These are phyloP conservation scores for Eupithecia insigniata DNA, from an alignment of 2,888 invertebrate species.

Conservation along the genomic window DNA sequence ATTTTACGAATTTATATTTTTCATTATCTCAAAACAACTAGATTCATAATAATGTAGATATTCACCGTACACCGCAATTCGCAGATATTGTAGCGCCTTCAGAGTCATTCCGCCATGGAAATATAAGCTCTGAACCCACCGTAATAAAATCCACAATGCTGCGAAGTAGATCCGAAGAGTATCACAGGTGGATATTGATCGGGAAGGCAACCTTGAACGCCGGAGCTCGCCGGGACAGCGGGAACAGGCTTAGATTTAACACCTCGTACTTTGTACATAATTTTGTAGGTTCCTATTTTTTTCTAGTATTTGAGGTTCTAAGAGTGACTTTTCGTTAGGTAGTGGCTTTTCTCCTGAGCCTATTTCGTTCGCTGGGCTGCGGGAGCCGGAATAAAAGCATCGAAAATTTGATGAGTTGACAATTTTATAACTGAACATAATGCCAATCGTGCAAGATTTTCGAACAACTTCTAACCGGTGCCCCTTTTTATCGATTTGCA, in stretches of 20 bases:
- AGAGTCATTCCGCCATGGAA: neutral
- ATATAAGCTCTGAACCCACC: neutral
- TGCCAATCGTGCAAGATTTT: no score
- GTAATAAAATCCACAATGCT: constrained; percentile 2
- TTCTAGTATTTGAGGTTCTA: neutral
- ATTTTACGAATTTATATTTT: neutral
- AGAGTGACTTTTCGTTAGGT: neutral
- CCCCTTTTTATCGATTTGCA: neutral
- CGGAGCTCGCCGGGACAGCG: constrained; percentile 7
- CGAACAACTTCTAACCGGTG: no score
- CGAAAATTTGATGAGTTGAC: neutral
- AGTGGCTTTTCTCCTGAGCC: neutral
- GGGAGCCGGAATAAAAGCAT: neutral
- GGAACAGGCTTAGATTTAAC: neutral
- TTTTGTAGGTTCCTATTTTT: neutral
- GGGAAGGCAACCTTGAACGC: constrained; percentile 23
- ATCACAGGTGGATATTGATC: constrained; percentile 26
- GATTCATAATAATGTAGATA: no score
- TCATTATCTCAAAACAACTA: neutral
- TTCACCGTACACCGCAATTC: neutral
- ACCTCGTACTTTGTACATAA: neutral
- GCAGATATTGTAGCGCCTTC: neutral
- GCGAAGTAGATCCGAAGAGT: neutral
- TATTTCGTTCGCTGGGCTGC: neutral
- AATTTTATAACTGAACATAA: neutral